These are phyloP conservation scores for Bombyx mandarina DNA, from an alignment of 1,140 invertebrate species.

Conservation along the genomic window DNA sequence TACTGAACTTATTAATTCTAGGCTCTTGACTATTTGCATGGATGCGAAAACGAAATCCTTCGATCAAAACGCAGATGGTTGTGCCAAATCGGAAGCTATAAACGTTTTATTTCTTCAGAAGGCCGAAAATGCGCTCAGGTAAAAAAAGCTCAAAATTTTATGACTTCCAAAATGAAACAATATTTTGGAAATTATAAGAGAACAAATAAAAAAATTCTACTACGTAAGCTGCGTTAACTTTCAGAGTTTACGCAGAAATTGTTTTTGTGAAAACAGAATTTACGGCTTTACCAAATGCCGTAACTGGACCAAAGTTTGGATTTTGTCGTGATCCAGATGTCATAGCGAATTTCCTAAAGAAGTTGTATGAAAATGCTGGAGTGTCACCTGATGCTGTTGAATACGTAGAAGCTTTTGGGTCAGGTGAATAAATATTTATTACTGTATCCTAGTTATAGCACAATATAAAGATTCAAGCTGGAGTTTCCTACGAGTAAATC, in stretches of 20 bases:
- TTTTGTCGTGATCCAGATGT: conserved; percentile 19
- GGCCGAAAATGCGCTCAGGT: conserved; percentile 74
- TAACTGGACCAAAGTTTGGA: background rate
- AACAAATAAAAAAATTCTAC: background rate
- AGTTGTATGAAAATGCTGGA: background rate
- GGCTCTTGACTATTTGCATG: background rate
- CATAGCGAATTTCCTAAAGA: conserved; percentile 45
- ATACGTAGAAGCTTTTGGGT: conserved; percentile 84
- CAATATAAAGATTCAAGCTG: no score
- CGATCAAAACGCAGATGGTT: conserved; percentile 72
- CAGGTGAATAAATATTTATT: conserved; percentile 34
- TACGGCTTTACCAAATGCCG: background rate
- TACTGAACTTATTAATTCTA: background rate
- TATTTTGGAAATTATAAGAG: background rate
- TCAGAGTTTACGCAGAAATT: background rate
- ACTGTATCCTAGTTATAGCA: no score
- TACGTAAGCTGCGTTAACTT: background rate
- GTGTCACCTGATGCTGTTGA: conserved; percentile 72
- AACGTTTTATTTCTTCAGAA: conserved; percentile 86
- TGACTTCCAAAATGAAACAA: background rate
- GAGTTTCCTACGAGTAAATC: no score
- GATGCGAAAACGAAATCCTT: conserved; percentile 1
- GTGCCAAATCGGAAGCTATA: conserved; percentile 79
- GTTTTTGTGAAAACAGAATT: background rate
- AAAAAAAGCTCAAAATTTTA: background rate